A percentile compares a stretch with the other conserved stretches of the same genome.
phyloP scores from a whole-genome alignment of 1,140 invertebrate genomes.

The Pygmarrhopalites habei region DNA sequence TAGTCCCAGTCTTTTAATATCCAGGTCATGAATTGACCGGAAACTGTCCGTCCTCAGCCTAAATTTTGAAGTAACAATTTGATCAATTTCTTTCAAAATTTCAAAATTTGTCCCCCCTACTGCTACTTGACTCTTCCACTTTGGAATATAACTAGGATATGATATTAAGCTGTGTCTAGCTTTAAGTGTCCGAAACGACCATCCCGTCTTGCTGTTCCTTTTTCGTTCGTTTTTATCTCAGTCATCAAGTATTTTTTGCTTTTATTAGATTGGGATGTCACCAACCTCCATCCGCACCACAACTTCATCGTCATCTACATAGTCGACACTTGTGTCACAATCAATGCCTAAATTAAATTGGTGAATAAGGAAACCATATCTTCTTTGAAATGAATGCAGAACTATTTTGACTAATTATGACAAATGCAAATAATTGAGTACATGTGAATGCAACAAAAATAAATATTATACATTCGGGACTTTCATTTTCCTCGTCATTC shows the following conservation, averaged over 20 bases:
- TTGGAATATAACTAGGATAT: background rate
- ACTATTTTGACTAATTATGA: no score
- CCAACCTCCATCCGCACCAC: background rate
- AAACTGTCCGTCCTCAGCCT: background rate
- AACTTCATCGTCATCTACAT: background rate
- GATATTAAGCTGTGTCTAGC: background rate
- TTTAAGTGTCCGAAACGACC: background rate
- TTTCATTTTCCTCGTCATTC: no score
- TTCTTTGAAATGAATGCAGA: no score
- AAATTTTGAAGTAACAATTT: constrained; percentile 9
- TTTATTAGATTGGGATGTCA: background rate
- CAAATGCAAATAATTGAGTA: no score
- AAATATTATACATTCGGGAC: no score
- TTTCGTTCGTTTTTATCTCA: no score
- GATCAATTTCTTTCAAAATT: constrained; percentile 8
- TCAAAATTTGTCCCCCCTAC: constrained; percentile 14
- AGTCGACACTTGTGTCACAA: background rate
- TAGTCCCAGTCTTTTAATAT: constrained; percentile 16
- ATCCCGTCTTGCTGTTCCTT: background rate
- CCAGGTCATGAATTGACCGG: background rate
- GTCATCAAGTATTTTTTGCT: background rate
- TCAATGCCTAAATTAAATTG: background rate
- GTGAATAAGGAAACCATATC: no score
- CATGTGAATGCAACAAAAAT: no score
- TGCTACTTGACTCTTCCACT: constrained; percentile 12